Percentiles rank a stretch among this genome's conserved stretches.
phyloP scores from a whole-genome alignment of 2,113 vertebrate genomes.

The Phycodurus eques region DNA sequence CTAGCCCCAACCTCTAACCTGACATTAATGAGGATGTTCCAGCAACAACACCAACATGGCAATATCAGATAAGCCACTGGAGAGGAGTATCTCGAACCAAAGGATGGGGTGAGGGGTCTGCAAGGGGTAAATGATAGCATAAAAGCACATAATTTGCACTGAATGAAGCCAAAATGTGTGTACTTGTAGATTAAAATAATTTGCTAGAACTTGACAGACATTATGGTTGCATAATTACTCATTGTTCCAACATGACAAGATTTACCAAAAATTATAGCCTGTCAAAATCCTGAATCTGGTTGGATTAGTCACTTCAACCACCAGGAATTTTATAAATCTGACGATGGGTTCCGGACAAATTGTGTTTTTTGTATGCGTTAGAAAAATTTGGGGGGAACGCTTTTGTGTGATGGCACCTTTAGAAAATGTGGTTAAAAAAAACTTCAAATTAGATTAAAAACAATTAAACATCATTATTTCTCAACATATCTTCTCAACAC shows the following conservation, averaged over 20 bases:
- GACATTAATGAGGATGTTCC: slow-evolving; percentile 3
- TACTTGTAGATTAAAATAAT: slow-evolving; percentile 1
- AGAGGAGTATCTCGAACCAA: background rate
- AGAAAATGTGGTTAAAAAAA: too few relatives aligned
- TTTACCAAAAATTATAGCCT: background rate
- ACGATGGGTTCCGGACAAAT: too few relatives aligned
- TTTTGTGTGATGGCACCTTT: too few relatives aligned
- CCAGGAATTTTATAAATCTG: too few relatives aligned
- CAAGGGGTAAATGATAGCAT: background rate
- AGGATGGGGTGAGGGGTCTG: background rate
- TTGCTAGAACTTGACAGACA: background rate
- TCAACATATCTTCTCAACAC: too few relatives aligned
- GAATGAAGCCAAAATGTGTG: background rate
- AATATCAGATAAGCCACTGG: background rate
- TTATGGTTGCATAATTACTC: background rate
- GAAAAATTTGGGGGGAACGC: too few relatives aligned
- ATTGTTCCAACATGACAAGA: background rate
- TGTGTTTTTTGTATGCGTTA: too few relatives aligned
- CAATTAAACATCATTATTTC: too few relatives aligned
- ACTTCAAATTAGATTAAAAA: too few relatives aligned
- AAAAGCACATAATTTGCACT: background rate
- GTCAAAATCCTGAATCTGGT: too few relatives aligned
- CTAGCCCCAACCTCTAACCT: slow-evolving; percentile 4
- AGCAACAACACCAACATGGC: background rate
- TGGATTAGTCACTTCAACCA: too few relatives aligned